Evolutionary conservation across 1,140 invertebrate genomes (phyloP).

Genomic region (Parasteatoda tepidariorum): DNA sequence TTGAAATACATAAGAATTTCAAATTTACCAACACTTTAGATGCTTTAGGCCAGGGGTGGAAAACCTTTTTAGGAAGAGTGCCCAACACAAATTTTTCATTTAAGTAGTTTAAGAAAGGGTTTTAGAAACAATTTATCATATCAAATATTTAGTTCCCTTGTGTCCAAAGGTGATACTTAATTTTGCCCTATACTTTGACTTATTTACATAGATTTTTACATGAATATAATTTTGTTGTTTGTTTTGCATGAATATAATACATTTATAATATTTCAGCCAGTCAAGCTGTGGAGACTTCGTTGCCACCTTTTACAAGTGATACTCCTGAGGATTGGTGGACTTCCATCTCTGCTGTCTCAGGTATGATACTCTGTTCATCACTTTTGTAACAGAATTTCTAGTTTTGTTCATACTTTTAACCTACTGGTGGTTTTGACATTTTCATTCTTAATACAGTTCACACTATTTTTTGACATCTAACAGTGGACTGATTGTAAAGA

Average conservation of each 20-base stretch:
- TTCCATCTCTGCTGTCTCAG: slow-evolving; percentile 4
- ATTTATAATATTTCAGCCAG: neutral
- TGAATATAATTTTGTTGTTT: no score
- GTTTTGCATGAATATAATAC: neutral
- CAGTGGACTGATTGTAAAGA: neutral
- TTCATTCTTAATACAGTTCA: neutral
- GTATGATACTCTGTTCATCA: neutral
- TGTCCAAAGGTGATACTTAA: no score
- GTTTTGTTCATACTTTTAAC: neutral
- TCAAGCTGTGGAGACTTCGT: neutral
- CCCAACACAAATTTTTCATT: no score
- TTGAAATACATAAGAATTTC: no score
- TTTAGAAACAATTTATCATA: no score
- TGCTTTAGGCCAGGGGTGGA: no score
- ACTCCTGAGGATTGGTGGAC: slow-evolving; percentile 29
- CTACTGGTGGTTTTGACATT: neutral
- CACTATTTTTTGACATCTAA: neutral
- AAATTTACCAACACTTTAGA: no score
- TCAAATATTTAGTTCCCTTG: no score
- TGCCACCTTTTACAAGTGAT: neutral
- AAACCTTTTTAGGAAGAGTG: no score
- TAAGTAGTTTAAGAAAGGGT: no score
- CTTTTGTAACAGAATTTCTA: neutral
- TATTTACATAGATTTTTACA: no score
- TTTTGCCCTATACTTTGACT: no score